phyloP scores from a whole-genome alignment of 2,113 vertebrate species.

The Chloropsis cyanopogon region DNA sequence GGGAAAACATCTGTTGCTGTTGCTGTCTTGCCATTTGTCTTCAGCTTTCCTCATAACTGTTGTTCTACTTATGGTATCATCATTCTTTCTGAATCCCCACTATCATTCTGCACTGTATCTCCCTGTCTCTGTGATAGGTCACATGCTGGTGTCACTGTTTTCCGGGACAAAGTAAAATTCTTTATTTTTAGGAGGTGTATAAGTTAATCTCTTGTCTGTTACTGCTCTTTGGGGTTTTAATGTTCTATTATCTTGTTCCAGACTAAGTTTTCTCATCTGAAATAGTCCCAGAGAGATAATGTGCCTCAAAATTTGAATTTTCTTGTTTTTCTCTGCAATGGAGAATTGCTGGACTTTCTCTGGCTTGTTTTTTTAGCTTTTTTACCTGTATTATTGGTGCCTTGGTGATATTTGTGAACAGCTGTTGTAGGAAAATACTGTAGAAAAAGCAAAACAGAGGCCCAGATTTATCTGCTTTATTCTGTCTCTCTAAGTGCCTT shows the following conservation, averaged over 20 bases:
- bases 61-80: conserved; percentile 26
- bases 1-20: conserved; percentile 60
- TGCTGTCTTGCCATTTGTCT: conserved; percentile 43
- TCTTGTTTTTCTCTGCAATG: neutral
- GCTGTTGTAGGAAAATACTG: neutral
- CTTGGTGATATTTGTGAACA: neutral
- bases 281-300: neutral
- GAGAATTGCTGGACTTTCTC: neutral
- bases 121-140: neutral
- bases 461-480: neutral
- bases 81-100: neutral
- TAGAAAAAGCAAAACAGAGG: neutral
- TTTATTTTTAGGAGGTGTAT: conserved; percentile 34
- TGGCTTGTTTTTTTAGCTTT: neutral
- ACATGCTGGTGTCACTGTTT: neutral
- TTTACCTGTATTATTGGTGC: neutral
- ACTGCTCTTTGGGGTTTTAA: neutral
- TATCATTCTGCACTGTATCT: neutral
- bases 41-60: neutral
- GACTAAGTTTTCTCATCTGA: neutral
- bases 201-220: conserved; percentile 10
- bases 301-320: neutral
- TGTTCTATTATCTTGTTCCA: neutral
- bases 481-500: neutral
- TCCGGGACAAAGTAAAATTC: neutral